Conservation (phyloP, 2,888 invertebrate species). For the Scaeva pyrastri region DNA sequence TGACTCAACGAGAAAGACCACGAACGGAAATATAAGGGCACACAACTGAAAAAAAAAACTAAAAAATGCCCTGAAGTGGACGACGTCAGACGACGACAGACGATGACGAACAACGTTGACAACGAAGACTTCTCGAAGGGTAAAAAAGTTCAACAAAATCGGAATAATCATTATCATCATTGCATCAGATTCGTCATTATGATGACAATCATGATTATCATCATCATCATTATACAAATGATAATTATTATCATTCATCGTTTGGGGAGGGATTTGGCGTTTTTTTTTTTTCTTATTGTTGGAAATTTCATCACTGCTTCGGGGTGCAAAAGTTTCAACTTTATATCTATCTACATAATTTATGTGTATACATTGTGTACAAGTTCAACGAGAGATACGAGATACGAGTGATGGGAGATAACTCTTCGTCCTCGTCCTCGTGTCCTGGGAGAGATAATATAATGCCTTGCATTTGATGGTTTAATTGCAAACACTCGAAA, state of each 20-base stretch:
- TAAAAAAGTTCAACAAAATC: constrained; percentile 7
- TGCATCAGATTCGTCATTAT: background rate
- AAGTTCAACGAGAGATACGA: background rate
- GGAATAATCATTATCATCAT: constrained; percentile 13
- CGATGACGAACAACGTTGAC: background rate
- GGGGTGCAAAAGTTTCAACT: constrained; percentile 20
- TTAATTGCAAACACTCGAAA: constrained; percentile 68
- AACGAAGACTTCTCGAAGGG: background rate
- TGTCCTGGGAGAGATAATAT: constrained; percentile 2
- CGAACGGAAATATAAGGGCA: constrained; percentile 22
- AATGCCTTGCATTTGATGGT: constrained; percentile 56
- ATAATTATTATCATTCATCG: constrained; percentile 10
- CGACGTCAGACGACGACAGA: background rate
- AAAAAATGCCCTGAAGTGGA: constrained; percentile 29
- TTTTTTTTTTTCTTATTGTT: background rate
- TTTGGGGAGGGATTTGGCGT: background rate
- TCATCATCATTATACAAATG: background rate
- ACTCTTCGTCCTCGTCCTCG: no score
- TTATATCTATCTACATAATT: background rate
- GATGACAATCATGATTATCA: background rate
- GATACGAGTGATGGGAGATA: background rate
- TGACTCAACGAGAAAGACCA: constrained; percentile 10
- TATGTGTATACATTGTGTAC: background rate
- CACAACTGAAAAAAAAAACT: constrained; percentile 1
- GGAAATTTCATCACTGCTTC: background rate